Base-by-base conservation (phyloP, 2,113 vertebrate genomes). In the Hippolais icterina region DNA sequence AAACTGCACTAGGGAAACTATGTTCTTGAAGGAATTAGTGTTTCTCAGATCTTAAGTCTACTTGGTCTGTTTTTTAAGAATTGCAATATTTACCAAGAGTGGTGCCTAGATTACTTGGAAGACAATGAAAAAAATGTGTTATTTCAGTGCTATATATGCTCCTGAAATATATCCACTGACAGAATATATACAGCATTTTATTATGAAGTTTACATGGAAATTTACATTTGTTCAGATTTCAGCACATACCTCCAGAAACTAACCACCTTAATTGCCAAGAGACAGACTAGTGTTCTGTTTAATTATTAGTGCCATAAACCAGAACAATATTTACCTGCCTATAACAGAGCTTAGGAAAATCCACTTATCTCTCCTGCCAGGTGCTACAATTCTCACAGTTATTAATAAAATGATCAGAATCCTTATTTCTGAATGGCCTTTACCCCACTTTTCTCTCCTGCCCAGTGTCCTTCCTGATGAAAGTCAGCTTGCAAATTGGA, bases 221-320 rank as follows among this genome's bases (percentile, higher is more conserved):
- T n/a, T n/a, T n/a, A n/a, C n/a, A n/a, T 35, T 7, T 66, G 59
- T 56, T 50, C 57, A 59, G 59, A 93, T 66, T 66, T 72, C 89
- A 82, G n/a, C 21, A 35, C 54, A 60, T 64, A n/a, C 33, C 65
- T 82, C 35, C 49, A 70, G 68, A 93, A 94, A 70, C 70, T 59
- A 75, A 83, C 75, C 50, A 70, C 49, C 78, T 89, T 89, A 80
- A 50, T 89, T 93, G 44, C 92, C 77, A 64, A 83, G 81, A 91
- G 76, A 92, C 65, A 89, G 83, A 87, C 80, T 49, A 69, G 60
- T 65, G 52, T 61, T 85, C 96, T 98, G 97, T 97, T 98, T 98
- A 98, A 98, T 97, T 96, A 98, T 98, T 97, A 96, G 97, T 96
- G 83, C 93, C 95, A 95, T 96, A 96, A 97, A 97, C 89, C 84